Base-by-base conservation (phyloP, 1,140 invertebrate genomes). In the Coelopa frigida region DNA sequence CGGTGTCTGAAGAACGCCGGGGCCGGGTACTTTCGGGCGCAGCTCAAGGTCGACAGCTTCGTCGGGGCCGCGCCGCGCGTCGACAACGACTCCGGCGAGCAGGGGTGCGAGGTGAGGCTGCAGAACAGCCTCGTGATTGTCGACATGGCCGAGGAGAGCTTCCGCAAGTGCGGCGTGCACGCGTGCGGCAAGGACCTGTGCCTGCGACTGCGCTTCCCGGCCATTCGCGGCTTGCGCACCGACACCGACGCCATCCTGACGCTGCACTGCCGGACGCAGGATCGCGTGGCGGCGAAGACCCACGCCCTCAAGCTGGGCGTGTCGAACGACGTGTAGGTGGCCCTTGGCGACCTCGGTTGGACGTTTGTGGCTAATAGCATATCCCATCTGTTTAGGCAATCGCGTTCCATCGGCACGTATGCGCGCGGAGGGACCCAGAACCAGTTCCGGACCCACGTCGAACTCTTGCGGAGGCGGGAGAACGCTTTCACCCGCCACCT, bases 181-280 rank as follows among this genome's bases (percentile, higher is more conserved):
- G 29, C 56, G 21, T 75, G 73, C 47, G 58, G 58, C 5, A 55
- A 55, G 43, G 66, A 72, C 50, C 58, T 77, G 46, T 84, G 81
- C 52, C 56, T 83, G 12, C 72, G 71, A 3, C 22, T 84, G 1
- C 68, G 81, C 29, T 79, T 84, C 55, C 80, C 82, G 7, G 65
- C 73, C 4, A 73, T 83, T 23, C 48, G 65, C 7, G 80, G 79
- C 2, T 57, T 84, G 24, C 75, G 73, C 57, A 71, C 82, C n/a
- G 74, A 73, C 1, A 75, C 80, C 36, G 82, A 84, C 55, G 62
- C 72, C 2, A 70, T 77, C 8, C 67, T 84, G 10, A 78, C 75
- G 18, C 65, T 85, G 23, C 74, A 78, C 50, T 84, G 82, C 56
- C 74, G 72, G 32, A 74, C 75, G 1, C 80, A 81, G 48, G 76